Evolutionary conservation across 2,888 invertebrate species (phyloP), one percentile per base, ranked within the genome.

Genomic region (Pristionchus fissidentatus): DNA sequence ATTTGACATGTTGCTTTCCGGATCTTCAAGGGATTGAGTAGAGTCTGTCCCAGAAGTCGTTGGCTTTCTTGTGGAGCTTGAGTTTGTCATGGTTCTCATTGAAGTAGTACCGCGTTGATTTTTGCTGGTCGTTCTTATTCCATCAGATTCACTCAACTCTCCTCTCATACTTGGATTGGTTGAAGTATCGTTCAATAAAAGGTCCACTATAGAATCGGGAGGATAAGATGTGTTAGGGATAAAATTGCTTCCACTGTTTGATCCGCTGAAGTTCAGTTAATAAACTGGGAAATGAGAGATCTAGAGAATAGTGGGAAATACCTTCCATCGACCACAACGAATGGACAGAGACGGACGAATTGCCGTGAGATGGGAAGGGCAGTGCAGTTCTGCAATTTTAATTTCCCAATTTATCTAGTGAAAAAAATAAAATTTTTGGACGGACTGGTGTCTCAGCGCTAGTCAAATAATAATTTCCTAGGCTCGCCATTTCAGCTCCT

Each of bases 261-360:
- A n/a, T n/a, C n/a, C n/a, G n/a, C n/a, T n/a, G n/a, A n/a, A n/a
- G n/a, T n/a, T n/a, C n/a, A n/a, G n/a, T n/a, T n/a, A n/a, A n/a
- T n/a, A n/a, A n/a, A n/a, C n/a, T n/a, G n/a, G n/a, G n/a, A n/a
- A n/a, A n/a, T n/a, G n/a, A n/a, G n/a, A n/a, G n/a, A n/a, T n/a
- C n/a, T n/a, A n/a, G n/a, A n/a, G n/a, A 26, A 57, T 4, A 29
- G 13, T 57, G 8, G 29, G 5, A n/a, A 10, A 7, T 32, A 66
- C 66, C 66, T 66, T 29, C 38, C 38, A 66, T 66, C 66, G 15
- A 66, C n/a, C n/a, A n/a, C n/a, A n/a, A n/a, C 41, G 38, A 22
- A 38, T 38, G 66, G 66, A 38, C 66, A 66, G 8, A 66, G 66
- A 7, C 66, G 66, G 1, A 66, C 22, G 38, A 66, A 66, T 19